Evolutionary conservation across 2,113 vertebrate species (phyloP).

Genomic region (Calyptomena viridis): DNA sequence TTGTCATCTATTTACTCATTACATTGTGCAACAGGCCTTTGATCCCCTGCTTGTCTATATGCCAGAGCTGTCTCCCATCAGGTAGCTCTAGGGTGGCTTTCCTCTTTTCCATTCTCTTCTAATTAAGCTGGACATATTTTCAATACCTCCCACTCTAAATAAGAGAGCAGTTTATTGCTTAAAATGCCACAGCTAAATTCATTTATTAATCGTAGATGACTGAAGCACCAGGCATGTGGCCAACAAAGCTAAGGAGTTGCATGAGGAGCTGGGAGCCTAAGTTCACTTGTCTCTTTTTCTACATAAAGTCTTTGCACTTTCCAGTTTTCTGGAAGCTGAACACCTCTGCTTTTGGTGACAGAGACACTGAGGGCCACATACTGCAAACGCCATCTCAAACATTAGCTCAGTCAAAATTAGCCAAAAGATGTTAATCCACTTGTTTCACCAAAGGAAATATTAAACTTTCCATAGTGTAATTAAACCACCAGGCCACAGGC

Average conservation of each 20-base stretch:
- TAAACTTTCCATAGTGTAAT: neutral
- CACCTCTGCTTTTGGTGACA: neutral
- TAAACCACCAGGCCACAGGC: neutral
- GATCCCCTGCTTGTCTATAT: neutral
- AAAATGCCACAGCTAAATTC: neutral
- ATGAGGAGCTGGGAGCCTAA: neutral
- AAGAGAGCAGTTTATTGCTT: neutral
- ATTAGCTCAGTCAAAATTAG: neutral
- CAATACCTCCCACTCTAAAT: neutral
- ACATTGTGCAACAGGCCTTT: constrained; percentile 30
- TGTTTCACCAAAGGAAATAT: neutral
- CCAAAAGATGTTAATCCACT: neutral
- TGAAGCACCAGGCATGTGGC: neutral
- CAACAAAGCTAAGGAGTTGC: neutral
- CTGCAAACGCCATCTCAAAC: neutral
- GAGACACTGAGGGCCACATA: rapidly evolving
- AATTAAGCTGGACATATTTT: constrained; percentile 31
- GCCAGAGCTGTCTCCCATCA: neutral
- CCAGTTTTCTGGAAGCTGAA: neutral
- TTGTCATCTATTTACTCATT: constrained; percentile 45
- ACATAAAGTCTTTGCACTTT: neutral
- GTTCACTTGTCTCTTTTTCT: neutral
- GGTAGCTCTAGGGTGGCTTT: neutral
- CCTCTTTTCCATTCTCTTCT: neutral
- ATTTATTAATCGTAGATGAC: neutral